These are phyloP conservation scores for Oncorhynchus kisutch DNA, from an alignment of 2,113 vertebrate genomes.

Conservation along the genomic window DNA sequence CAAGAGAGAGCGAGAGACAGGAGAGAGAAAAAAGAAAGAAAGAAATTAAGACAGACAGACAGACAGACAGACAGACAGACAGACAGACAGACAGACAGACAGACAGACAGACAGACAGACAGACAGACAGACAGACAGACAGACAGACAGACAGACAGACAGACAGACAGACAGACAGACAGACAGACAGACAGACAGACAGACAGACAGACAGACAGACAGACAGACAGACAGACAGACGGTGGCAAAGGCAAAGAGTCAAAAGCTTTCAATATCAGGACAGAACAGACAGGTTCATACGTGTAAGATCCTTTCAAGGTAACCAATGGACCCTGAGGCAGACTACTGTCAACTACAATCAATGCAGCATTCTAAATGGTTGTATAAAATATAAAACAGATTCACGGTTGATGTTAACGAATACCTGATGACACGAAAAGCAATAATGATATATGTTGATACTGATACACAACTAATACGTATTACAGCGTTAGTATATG, in stretches of 20 bases:
- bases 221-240: neutral
- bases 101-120: too few species aligned
- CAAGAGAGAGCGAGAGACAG: neutral
- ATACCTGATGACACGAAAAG: neutral
- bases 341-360: neutral
- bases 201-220: neutral
- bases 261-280: neutral
- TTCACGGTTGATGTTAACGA: neutral
- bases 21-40: conserved; percentile 2
- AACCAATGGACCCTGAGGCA: neutral
- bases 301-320: neutral
- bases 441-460: neutral
- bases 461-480: neutral
- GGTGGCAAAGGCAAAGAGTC: neutral
- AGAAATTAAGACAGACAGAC: neutral
- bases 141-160: neutral
- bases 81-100: neutral
- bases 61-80: too few species aligned
- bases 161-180: neutral
- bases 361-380: neutral
- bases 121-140: neutral
- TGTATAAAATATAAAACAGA: neutral
- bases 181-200: neutral
- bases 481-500: neutral
- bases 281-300: neutral